Base-by-base conservation (phyloP, 2,113 vertebrate genomes). In the Pitta sordida region DNA sequence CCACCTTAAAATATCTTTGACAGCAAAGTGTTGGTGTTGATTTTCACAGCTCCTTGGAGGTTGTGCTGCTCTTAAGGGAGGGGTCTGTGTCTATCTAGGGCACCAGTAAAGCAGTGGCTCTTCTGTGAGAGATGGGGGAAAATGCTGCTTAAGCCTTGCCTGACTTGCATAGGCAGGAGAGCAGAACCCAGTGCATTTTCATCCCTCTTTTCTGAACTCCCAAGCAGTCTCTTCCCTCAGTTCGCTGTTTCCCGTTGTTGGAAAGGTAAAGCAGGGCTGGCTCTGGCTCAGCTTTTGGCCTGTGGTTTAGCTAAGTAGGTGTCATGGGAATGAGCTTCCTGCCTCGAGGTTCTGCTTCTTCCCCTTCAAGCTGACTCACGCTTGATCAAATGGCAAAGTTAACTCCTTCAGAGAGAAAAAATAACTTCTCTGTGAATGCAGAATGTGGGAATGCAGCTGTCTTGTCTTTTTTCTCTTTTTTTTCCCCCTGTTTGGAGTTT, bases 271-370 rank as follows among this genome's bases (percentile, higher is more conserved):
- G 53, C 41, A 16, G 0, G 22, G 67, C 36, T 2, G 14, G 34
- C 52, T 76, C 53, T 71, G 82, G 43, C 34, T 24, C 19, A 20
- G 11, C 20, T 51, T 13, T 26, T 19, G 44, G 34, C 27, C 34
- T 85, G 76, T 70, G 88, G 84, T 65, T 91, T 30, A 36, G 76
- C 70, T 30, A 9, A 60, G 53, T 10, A 19, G 37, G 46, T 69
- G 91, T 80, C 37, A 21, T 5, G 41, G 76, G 76, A 55, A 64
- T 75, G 60, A 82, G 71, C 56, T 91, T 86, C 81, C 91, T 79
- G 88, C 24, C 64, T 5, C 21, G 24, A 83, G 8, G 7, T 52
- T 87, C 41, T 26, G 5, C 44, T 15, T 4, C 55, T 68, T 71
- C n/a, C 27, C 36, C 44, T 93, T 62, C 59, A 62, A 14, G 6